A percentile compares a stretch with the other conserved stretches of the same genome.
Conservation (phyloP, 53 echinoderm and acorn worm species). For the Paracentrotus lividus region DNA sequence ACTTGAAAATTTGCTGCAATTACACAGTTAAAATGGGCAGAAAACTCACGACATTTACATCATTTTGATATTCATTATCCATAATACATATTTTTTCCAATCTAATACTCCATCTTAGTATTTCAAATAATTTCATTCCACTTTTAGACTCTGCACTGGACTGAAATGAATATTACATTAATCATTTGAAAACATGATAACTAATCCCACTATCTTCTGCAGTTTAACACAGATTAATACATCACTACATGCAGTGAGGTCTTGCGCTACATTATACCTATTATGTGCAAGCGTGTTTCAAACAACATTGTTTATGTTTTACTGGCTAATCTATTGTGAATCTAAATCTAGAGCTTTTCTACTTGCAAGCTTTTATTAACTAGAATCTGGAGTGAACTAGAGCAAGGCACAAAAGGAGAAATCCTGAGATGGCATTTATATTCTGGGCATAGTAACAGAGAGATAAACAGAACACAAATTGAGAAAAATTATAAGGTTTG, state of each 20-base stretch:
- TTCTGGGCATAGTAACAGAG: constrained; percentile 25
- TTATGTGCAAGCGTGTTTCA: background rate
- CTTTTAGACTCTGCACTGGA: background rate
- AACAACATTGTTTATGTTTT: background rate
- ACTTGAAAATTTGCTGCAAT: constrained; percentile 41
- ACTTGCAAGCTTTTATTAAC: background rate
- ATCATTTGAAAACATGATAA: background rate
- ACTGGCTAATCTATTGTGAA: background rate
- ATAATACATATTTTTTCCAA: background rate
- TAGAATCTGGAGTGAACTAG: background rate
- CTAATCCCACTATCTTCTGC: background rate
- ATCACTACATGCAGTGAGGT: background rate
- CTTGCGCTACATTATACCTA: background rate
- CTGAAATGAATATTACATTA: background rate
- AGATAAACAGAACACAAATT: background rate
- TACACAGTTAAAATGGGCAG: constrained; percentile 26
- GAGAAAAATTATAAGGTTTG: no score
- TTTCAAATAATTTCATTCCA: constrained; percentile 10
- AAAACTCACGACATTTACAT: background rate
- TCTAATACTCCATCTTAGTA: background rate
- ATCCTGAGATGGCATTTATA: constrained; percentile 55
- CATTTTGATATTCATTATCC: background rate
- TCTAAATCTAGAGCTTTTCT: background rate
- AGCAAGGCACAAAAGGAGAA: constrained; percentile 65
- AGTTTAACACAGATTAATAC: background rate